A percentile compares a stretch with the other conserved stretches of the same genome.
phyloP scores from a whole-genome alignment of 2,113 vertebrate genomes.

The Pedetes capensis region DNA sequence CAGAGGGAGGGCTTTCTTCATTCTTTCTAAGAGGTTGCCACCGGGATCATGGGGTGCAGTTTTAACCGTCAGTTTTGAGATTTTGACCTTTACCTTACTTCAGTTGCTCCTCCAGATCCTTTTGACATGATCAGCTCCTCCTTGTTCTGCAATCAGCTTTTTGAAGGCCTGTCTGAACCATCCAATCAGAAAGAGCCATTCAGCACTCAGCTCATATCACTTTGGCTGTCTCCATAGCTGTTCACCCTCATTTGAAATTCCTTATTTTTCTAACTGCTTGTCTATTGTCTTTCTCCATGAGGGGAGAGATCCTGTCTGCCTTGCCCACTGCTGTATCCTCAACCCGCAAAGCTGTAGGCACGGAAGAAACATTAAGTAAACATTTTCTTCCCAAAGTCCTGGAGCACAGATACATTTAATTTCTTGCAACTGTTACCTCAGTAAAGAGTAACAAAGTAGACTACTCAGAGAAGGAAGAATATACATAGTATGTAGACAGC shows the following conservation, averaged over 20 bases:
- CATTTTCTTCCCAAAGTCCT: background rate
- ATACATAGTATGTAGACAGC: conserved; percentile 64
- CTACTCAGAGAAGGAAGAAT: conserved; percentile 72
- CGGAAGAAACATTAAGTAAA: background rate
- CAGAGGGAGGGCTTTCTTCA: too few relatives aligned
- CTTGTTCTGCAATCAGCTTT: background rate
- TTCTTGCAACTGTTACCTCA: conserved; percentile 63
- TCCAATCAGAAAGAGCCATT: background rate
- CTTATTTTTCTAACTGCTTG: background rate
- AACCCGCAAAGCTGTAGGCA: background rate
- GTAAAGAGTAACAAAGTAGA: background rate
- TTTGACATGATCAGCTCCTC: background rate
- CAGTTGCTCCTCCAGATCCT: too few relatives aligned
- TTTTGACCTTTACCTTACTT: too few relatives aligned
- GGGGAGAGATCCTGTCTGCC: background rate
- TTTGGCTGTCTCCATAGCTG: background rate
- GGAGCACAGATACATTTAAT: conserved; percentile 58
- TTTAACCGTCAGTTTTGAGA: too few relatives aligned
- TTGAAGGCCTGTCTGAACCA: background rate
- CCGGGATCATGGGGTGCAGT: too few relatives aligned
- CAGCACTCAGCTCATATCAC: too few relatives aligned
- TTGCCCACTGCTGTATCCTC: background rate
- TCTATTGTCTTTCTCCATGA: background rate
- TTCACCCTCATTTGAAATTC: background rate
- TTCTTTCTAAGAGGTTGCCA: too few relatives aligned